These are phyloP conservation scores for Drosophila pruinosa DNA, from an alignment of 1,140 invertebrate species.

Conservation along the genomic window DNA sequence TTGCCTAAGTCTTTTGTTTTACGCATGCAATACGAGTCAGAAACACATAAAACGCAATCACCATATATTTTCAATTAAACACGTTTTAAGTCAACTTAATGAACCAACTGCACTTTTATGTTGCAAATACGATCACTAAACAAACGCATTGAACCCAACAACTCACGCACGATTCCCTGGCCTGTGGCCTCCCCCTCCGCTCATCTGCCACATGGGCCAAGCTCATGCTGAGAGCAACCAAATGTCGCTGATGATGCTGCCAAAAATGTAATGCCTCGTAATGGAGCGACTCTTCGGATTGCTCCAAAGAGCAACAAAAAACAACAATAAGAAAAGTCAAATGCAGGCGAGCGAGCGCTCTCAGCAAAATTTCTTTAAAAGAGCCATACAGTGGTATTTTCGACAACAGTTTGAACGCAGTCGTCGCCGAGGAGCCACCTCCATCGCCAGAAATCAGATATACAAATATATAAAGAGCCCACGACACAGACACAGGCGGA, in stretches of 20 bases:
- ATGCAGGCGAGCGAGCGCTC: conserved; percentile 38
- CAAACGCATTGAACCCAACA: conserved; percentile 69
- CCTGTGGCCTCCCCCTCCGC: not conserved
- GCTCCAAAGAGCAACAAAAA: conserved; percentile 45
- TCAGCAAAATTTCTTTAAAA: conserved; percentile 71
- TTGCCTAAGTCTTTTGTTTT: conserved; percentile 77
- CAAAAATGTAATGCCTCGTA: conserved; percentile 50
- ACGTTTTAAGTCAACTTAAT: conserved; percentile 55
- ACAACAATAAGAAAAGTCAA: conserved; percentile 22
- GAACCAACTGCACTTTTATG: conserved; percentile 62
- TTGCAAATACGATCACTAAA: conserved; percentile 48
- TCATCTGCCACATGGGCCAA: not conserved
- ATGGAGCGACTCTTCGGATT: conserved; percentile 51
- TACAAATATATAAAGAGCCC: not conserved
- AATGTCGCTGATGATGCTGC: conserved; percentile 40
- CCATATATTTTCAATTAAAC: conserved; percentile 56
- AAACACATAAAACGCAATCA: conserved; percentile 5
- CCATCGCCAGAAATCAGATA: conserved; percentile 9
- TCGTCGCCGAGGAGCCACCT: conserved; percentile 65
- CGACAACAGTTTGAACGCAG: conserved; percentile 71
- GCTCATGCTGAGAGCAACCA: conserved; percentile 26
- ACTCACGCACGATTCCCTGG: conserved; percentile 23
- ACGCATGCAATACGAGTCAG: conserved; percentile 23
- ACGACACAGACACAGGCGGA: not conserved
- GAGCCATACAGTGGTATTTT: conserved; percentile 49